Conservation (phyloP, 1,140 invertebrate species). For the Heliconius melpomene region DNA sequence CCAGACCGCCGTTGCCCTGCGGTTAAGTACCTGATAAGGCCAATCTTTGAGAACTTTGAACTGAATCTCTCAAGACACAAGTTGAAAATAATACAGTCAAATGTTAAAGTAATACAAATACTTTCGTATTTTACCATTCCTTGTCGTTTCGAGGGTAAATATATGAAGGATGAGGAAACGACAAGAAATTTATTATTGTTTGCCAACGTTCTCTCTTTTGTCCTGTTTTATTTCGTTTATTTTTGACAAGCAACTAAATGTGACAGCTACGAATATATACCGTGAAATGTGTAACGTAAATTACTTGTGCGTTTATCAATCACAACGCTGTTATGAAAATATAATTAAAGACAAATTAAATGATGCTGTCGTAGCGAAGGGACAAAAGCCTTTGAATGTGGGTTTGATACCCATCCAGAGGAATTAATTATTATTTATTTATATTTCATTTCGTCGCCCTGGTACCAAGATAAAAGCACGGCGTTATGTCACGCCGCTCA, state of each 20-base stretch:
- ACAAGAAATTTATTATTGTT: conserved; percentile 4
- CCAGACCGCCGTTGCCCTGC: conserved; percentile 40
- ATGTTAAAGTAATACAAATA: neutral
- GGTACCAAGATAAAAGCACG: too few relatives aligned
- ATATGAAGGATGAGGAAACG: neutral
- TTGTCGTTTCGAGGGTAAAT: neutral
- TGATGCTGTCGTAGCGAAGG: too few relatives aligned
- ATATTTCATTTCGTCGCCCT: too few relatives aligned
- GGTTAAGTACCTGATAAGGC: conserved; percentile 53
- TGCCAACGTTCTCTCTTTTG: neutral
- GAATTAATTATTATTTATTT: too few relatives aligned
- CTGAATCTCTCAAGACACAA: conserved; percentile 33
- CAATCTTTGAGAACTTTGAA: conserved; percentile 48
- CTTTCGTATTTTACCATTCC: neutral
- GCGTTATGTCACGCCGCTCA: too few relatives aligned
- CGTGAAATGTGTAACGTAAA: neutral
- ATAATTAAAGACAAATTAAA: too few relatives aligned
- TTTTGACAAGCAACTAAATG: neutral
- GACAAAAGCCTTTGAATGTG: too few relatives aligned
- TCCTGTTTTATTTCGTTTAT: conserved; percentile 14
- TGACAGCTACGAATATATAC: neutral
- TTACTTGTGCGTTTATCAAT: neutral
- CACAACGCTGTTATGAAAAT: too few relatives aligned
- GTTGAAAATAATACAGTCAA: conserved; percentile 36
- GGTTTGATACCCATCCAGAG: too few relatives aligned